Percentiles rank a stretch among this genome's conserved stretches.
Conservation (phyloP, 2,113 vertebrate species). For the Arothron firmamentum region DNA sequence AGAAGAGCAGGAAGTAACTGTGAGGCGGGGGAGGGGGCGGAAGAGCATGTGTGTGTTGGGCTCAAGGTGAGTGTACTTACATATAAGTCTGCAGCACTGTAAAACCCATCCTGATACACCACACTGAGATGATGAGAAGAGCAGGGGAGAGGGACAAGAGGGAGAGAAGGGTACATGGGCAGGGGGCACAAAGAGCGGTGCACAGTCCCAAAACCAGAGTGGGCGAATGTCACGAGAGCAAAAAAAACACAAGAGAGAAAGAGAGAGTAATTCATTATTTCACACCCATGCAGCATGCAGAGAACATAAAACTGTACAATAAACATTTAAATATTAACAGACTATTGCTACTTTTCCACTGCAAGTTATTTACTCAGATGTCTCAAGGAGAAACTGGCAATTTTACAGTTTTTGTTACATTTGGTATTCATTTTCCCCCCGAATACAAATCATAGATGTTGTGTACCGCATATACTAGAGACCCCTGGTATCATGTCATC, state of each 20-base stretch:
- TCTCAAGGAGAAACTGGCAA: too few relatives aligned
- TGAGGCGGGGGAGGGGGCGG: conserved; percentile 43
- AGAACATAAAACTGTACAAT: conserved; percentile 62
- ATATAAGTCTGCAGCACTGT: conserved; percentile 77
- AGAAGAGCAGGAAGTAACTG: conserved; percentile 44
- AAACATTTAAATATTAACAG: too few relatives aligned
- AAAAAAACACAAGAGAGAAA: conserved; percentile 32
- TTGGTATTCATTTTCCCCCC: too few relatives aligned
- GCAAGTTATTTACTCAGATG: too few relatives aligned
- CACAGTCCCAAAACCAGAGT: conserved; percentile 64
- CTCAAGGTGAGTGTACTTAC: conserved; percentile 68
- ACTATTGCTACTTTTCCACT: too few relatives aligned
- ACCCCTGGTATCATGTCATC: too few relatives aligned
- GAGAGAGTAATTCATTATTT: conserved; percentile 60
- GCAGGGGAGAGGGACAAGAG: not conserved
- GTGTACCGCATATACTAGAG: too few relatives aligned
- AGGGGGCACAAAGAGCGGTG: conserved; percentile 49
- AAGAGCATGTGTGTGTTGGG: conserved; percentile 40
- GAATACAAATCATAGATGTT: too few relatives aligned
- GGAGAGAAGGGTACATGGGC: conserved; percentile 33
- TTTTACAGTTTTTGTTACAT: too few relatives aligned
- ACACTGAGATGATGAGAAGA: conserved; percentile 65
- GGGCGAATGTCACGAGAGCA: conserved; percentile 48
- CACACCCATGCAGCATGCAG: conserved; percentile 77
- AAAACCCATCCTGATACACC: conserved; percentile 83